Base-by-base conservation (phyloP, 2,888 invertebrate genomes). In the Gymnoscelis rufifasciata region DNA sequence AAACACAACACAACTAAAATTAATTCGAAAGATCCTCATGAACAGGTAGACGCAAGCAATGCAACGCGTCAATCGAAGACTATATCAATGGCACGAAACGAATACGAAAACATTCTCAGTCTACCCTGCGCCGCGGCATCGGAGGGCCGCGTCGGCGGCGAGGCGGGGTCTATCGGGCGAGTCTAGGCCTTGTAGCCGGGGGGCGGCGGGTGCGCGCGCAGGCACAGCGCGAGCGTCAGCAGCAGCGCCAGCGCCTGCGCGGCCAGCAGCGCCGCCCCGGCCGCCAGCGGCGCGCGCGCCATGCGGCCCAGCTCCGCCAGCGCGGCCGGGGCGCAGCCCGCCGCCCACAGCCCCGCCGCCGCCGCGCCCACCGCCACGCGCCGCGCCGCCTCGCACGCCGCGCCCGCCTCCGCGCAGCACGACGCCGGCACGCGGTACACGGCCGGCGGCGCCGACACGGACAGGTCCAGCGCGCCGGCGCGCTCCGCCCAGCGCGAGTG, bases 401-500 rank as follows among this genome's bases (percentile, higher is more conserved):
- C 54, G 63, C 46, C 23, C 36, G 28, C 50, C 15, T 7, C 31
- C 11, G 38, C 8, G 14, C 83, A 81, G 68, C 83, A 83, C 5
- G 82, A 80, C 13, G 65, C 59, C 13, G 84, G 86, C 69, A 83
- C 84, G 62, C 60, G 60, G 71, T 81, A 83, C 68, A 68, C 65
- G 29, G 62, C 54, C 52, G 69, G 29, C 43, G 76, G 67, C 57
- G 84, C 86, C 44, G 67, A 59, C 57, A 84, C 77, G 26, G 78
- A 77, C 49, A 84, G 74, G 67, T 83, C 83, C 7, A 83, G 74
- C 59, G 71, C 66, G 78, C 76, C 79, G 30, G 56, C 66, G 75
- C 79, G 98, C 97, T 96, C 95, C 59, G 73, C 66, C 82, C 82
- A 83, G 41, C 55, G 66, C 29, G 83, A 74, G 52, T 59, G 61